Evolutionary conservation across 2,113 vertebrate genomes (phyloP).

Genomic region (Ictidomys tridecemlineatus): DNA sequence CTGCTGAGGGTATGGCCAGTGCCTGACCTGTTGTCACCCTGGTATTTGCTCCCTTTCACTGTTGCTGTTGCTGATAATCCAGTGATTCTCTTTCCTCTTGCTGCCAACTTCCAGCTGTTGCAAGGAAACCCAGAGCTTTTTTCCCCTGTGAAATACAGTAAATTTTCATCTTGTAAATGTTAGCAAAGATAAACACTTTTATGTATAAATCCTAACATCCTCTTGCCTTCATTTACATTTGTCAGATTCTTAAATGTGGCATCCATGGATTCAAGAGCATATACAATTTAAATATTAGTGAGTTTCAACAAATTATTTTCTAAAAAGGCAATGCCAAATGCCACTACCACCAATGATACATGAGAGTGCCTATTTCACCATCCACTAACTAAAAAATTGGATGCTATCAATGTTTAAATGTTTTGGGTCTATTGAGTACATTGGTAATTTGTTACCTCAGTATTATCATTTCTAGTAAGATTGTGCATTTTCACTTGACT

Average conservation of each 20-base stretch:
- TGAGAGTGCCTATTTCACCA: background rate
- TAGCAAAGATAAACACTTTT: background rate
- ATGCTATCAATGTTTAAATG: background rate
- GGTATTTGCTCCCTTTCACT: background rate
- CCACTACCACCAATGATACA: background rate
- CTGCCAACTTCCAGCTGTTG: background rate
- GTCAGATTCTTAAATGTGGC: background rate
- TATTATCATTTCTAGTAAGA: background rate
- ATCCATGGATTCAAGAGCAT: background rate
- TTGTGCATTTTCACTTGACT: background rate
- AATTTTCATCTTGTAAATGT: background rate
- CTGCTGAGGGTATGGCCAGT: background rate
- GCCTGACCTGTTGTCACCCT: background rate
- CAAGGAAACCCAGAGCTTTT: background rate
- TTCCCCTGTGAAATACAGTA: background rate
- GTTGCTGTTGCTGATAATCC: background rate
- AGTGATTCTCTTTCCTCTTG: background rate
- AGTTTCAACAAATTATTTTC: background rate
- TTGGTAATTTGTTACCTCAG: background rate
- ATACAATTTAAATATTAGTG: background rate
- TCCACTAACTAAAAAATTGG: background rate
- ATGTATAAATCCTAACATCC: background rate
- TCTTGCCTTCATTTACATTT: background rate
- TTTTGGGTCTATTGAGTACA: background rate
- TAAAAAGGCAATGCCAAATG: slow-evolving; percentile 23